These are phyloP conservation scores for Branchinecta lindahli DNA, from an alignment of 1,140 invertebrate genomes.

Conservation along the genomic window DNA sequence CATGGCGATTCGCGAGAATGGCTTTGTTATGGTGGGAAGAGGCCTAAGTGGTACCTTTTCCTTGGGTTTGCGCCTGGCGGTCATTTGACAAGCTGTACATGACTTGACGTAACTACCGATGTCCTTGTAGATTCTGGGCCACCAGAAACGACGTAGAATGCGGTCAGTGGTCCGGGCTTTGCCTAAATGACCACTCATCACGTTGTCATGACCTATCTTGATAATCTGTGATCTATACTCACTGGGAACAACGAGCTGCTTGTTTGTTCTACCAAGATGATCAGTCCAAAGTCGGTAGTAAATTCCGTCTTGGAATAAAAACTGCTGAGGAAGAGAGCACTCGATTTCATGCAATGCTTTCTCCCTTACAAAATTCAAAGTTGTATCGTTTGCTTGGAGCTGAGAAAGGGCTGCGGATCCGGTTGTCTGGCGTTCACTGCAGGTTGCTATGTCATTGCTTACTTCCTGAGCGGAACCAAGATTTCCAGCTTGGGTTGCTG, in stretches of 20 bases:
- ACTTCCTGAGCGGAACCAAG: too few relatives aligned
- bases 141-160: slow-evolving; percentile 6
- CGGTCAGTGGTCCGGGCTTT: slow-evolving; percentile 7
- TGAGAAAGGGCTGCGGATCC: not conserved
- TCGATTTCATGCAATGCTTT: not conserved
- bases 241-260: slow-evolving; percentile 2
- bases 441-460: too few relatives aligned
- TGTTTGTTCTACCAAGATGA: slow-evolving; percentile 7
- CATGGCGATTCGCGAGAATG: not conserved
- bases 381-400: slow-evolving; percentile 7
- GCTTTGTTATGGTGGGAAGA: slow-evolving; percentile 5
- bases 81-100: slow-evolving; percentile 6
- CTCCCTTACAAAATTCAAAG: slow-evolving; percentile 6
- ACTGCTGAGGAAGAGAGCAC: slow-evolving; percentile 6
- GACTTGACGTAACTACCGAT: not conserved
- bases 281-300: slow-evolving; percentile 8
- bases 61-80: slow-evolving; percentile 2
- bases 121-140: slow-evolving; percentile 8
- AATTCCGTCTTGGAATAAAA: not conserved
- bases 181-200: slow-evolving; percentile 6
- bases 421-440: not conserved
- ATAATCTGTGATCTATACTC: slow-evolving; percentile 11
- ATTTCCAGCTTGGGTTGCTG: too few relatives aligned
- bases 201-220: slow-evolving; percentile 9
- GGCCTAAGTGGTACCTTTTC: slow-evolving; percentile 10